Conservation (phyloP, 2,797 vertebrate genomes). For the Lagorchestes hirsutus region DNA sequence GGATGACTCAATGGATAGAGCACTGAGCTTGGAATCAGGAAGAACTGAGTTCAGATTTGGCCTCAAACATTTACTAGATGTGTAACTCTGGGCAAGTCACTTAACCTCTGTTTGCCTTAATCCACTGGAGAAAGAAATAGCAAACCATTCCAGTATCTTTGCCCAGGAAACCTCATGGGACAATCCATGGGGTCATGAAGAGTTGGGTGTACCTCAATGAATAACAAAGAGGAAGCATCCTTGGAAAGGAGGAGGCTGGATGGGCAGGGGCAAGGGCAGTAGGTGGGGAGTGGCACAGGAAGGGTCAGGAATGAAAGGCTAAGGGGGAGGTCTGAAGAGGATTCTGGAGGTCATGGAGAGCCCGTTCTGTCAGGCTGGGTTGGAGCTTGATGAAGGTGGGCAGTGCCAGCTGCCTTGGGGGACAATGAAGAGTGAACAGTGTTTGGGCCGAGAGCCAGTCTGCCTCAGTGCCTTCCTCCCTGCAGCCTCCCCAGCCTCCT, state of each 20-base stretch:
- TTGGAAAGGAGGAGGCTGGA: neutral
- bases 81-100: too few species aligned
- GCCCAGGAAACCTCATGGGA: neutral
- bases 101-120: too few species aligned
- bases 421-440: neutral
- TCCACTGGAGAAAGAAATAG: neutral
- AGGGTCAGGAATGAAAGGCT: neutral
- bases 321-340: neutral
- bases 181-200: too few species aligned
- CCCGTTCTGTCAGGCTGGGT: neutral
- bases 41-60: too few species aligned
- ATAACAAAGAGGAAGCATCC: neutral
- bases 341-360: neutral
- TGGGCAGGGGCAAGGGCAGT: neutral
- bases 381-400: neutral
- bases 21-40: too few species aligned
- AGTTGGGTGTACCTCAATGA: too few species aligned
- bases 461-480: neutral
- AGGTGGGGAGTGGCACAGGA: rapidly evolving
- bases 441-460: neutral
- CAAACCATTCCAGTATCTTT: neutral
- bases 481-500: neutral
- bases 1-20: too few species aligned
- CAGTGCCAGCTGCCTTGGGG: neutral
- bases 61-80: too few species aligned